A percentile compares a stretch with the other conserved stretches of the same genome.
These are phyloP conservation scores for Podarcis raffonei DNA, from an alignment of 2,113 vertebrate species.

Conservation along the genomic window DNA sequence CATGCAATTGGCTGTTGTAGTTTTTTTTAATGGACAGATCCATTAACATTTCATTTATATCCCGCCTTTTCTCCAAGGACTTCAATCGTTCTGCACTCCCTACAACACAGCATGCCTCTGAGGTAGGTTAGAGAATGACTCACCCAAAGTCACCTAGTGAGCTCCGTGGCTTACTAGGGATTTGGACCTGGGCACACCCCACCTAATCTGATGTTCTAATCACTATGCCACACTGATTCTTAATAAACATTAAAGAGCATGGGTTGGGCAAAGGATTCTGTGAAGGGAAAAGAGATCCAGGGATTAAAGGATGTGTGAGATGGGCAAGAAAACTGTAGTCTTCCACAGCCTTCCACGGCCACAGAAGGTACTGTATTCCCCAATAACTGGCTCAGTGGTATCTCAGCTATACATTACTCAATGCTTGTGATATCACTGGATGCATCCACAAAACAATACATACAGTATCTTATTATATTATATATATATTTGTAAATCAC, in stretches of 20 bases:
- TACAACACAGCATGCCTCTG: background rate
- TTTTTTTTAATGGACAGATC: background rate
- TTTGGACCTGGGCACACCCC: too few species aligned
- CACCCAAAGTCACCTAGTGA: background rate
- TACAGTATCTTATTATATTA: too few species aligned
- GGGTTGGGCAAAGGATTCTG: background rate
- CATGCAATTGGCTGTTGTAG: background rate
- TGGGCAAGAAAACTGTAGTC: background rate
- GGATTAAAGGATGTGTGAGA: background rate
- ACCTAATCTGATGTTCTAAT: background rate
- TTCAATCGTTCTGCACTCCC: background rate
- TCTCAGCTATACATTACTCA: background rate
- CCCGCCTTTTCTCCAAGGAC: background rate
- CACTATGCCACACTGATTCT: background rate
- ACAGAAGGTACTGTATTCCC: background rate
- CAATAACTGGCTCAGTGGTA: background rate
- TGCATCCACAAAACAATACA: background rate
- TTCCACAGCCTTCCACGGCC: background rate
- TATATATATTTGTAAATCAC: too few species aligned
- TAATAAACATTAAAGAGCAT: background rate
- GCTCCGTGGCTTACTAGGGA: background rate
- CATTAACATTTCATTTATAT: background rate
- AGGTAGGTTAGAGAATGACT: background rate
- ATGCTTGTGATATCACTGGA: too few species aligned
- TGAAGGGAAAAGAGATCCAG: background rate